These are phyloP conservation scores for Plectrocnemia conspersa DNA, from an alignment of 1,140 invertebrate genomes.

Conservation along the genomic window DNA sequence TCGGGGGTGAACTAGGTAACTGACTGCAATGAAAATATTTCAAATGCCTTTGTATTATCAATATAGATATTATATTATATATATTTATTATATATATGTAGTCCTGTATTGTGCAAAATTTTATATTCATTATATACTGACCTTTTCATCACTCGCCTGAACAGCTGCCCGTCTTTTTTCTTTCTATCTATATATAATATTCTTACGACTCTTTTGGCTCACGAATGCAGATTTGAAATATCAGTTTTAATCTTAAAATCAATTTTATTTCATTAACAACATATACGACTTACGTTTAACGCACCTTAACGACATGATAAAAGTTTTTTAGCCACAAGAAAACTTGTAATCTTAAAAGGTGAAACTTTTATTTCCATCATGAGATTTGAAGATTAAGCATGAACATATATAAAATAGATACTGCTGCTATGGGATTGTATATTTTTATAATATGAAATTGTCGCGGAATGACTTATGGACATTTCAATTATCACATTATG, in stretches of 20 bases:
- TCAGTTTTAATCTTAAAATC: constrained; percentile 12
- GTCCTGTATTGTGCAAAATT: constrained; percentile 36
- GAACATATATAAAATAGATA: constrained; percentile 33
- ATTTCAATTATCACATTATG: constrained; percentile 32
- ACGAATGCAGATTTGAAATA: constrained; percentile 30
- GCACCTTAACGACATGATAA: too few species aligned
- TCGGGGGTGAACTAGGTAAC: constrained; percentile 71
- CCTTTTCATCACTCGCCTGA: constrained; percentile 35
- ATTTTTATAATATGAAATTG: too few species aligned
- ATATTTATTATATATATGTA: too few species aligned
- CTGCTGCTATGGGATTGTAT: constrained; percentile 33
- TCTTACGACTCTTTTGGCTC: constrained; percentile 32
- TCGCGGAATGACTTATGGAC: constrained; percentile 34
- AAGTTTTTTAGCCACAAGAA: constrained; percentile 28
- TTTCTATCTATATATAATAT: constrained; percentile 34
- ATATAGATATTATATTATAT: too few species aligned
- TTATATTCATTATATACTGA: constrained; percentile 35
- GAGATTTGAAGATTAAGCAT: constrained; percentile 24
- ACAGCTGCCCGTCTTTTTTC: constrained; percentile 34
- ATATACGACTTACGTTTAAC: constrained; percentile 18
- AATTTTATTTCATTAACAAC: constrained; percentile 11
- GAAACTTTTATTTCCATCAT: constrained; percentile 20
- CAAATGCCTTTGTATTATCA: constrained; percentile 34
- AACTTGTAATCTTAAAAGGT: constrained; percentile 16
- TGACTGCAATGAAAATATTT: constrained; percentile 41